These are phyloP conservation scores for Peromyscus californicus DNA, from an alignment of 2,113 vertebrate species.

Conservation along the genomic window DNA sequence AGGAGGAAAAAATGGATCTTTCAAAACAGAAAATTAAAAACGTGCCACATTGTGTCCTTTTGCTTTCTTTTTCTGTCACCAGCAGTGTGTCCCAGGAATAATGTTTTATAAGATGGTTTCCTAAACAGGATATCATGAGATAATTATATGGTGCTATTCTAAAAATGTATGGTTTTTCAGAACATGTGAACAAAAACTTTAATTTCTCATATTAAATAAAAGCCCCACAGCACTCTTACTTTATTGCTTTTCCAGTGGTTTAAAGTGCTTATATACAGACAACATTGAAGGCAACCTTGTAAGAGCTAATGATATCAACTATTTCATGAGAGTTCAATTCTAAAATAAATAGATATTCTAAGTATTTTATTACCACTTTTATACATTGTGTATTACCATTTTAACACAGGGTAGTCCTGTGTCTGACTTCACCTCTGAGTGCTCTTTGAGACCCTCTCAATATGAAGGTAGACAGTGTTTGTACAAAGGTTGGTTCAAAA, in stretches of 20 bases:
- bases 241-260: constrained; percentile 49
- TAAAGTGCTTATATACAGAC: constrained; percentile 19
- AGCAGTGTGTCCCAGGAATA: background rate
- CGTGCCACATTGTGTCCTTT: constrained; percentile 57
- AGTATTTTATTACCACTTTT: background rate
- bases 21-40: constrained; percentile 55
- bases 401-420: background rate
- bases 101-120: background rate
- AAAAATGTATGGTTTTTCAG: constrained; percentile 17
- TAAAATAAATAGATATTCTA: constrained; percentile 50
- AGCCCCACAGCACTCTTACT: constrained; percentile 1
- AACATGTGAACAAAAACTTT: constrained; percentile 20
- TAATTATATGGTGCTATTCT: background rate
- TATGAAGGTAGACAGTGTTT: background rate
- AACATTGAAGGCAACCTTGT: background rate
- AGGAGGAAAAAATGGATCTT: constrained; percentile 1
- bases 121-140: constrained; percentile 3
- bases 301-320: constrained; percentile 9
- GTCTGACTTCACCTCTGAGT: constrained; percentile 50
- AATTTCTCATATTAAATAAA: constrained; percentile 32
- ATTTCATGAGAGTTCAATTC: background rate
- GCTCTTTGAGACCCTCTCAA: constrained; percentile 15
- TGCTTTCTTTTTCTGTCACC: constrained; percentile 49
- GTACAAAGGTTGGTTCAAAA: background rate
- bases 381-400: background rate